Conservation (phyloP, 2,113 vertebrate species). For the Morphnarchus princeps region DNA sequence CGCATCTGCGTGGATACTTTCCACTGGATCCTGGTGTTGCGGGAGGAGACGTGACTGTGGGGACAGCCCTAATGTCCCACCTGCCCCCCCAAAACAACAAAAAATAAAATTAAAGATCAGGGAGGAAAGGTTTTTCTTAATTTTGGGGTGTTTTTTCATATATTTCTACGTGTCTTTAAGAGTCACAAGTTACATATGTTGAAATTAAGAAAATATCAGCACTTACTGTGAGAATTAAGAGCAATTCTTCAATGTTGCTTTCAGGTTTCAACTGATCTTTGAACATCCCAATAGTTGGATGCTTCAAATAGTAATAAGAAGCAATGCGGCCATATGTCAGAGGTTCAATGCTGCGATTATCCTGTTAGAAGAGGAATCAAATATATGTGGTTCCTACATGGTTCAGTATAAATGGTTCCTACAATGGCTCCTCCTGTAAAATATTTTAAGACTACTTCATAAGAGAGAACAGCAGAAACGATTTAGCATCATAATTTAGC, state of each 20-base stretch:
- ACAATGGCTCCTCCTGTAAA: not conserved
- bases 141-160: not conserved
- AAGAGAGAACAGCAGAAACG: not conserved
- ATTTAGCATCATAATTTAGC: not conserved
- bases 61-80: not conserved
- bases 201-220: not conserved
- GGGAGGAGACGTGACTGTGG: not conserved
- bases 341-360: conserved; percentile 85
- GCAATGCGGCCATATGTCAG: conserved; percentile 87
- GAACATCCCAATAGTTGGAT: conserved; percentile 90
- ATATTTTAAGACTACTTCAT: not conserved
- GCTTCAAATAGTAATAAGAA: conserved; percentile 96
- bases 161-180: not conserved
- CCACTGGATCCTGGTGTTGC: not conserved
- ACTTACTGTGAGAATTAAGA: conserved; percentile 90
- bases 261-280: conserved; percentile 88
- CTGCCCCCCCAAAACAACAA: not conserved
- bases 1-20: rapidly evolving
- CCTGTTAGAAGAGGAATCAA: conserved; percentile 69
- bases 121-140: not conserved
- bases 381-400: not conserved
- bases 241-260: conserved; percentile 81
- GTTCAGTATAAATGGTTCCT: not conserved
- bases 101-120: not conserved
- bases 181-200: not conserved